Conservation (phyloP, 2,797 vertebrate genomes). For the Parauchenoglanis punctatus region DNA sequence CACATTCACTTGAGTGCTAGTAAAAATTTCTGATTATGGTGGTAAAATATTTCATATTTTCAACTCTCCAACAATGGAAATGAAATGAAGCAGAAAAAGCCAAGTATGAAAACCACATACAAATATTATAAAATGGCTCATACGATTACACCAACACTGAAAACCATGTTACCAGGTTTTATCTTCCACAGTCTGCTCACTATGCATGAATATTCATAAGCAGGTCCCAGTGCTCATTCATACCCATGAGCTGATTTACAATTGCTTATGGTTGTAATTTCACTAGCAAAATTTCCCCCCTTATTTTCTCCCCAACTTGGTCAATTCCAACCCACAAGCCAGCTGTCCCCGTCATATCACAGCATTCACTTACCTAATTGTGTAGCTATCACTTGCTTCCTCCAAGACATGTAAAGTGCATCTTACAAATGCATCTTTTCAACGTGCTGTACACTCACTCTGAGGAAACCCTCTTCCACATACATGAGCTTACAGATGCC, state of each 20-base stretch:
- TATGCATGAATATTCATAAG: not conserved
- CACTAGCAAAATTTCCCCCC: accelerated
- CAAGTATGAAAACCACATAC: not conserved
- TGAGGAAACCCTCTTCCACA: not conserved
- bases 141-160: not conserved
- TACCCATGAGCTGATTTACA: not conserved
- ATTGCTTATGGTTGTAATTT: not conserved
- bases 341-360: not conserved
- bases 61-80: too few relatives aligned
- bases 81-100: not conserved
- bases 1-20: not conserved
- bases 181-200: not conserved
- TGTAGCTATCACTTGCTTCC: not conserved
- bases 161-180: not conserved
- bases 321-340: not conserved
- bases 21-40: not conserved
- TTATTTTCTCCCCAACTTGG: not conserved
- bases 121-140: not conserved
- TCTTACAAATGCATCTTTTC: not conserved
- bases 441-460: not conserved
- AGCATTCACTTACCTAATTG: not conserved
- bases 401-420: not conserved
- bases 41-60: not conserved
- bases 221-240: not conserved
- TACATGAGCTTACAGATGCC: not conserved